These are phyloP conservation scores for Saccostrea echinata DNA, from an alignment of 1,140 invertebrate species.

Conservation along the genomic window DNA sequence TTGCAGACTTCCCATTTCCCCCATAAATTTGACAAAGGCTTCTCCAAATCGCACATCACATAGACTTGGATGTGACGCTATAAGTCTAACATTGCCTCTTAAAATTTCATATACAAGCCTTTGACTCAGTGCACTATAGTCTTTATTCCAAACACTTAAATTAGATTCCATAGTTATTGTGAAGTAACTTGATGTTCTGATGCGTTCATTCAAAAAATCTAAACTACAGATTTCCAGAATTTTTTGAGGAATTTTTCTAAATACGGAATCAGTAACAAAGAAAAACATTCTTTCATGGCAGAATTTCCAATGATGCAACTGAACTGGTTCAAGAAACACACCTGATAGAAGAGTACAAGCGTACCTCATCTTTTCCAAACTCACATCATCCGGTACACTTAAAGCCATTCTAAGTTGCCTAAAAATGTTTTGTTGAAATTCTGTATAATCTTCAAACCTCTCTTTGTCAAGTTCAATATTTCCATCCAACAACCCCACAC, in stretches of 20 bases:
- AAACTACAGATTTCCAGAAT: conserved; percentile 53
- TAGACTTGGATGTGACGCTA: conserved; percentile 51
- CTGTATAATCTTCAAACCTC: conserved; percentile 56
- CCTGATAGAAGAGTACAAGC: conserved; percentile 49
- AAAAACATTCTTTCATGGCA: conserved; percentile 52
- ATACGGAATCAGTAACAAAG: conserved; percentile 48
- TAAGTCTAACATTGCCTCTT: conserved; percentile 46
- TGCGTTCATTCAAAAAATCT: conserved; percentile 52
- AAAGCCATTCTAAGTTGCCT: conserved; percentile 41
- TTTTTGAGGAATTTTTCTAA: conserved; percentile 50
- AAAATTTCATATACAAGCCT: conserved; percentile 57
- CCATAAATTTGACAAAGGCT: conserved; percentile 50
- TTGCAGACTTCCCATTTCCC: conserved; percentile 55
- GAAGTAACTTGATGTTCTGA: conserved; percentile 45
- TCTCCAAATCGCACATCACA: conserved; percentile 45
- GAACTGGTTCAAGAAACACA: conserved; percentile 50
- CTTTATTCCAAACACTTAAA: conserved; percentile 48
- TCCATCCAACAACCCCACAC: conserved; percentile 55
- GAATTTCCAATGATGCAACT: conserved; percentile 52
- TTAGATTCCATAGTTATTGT: conserved; percentile 44
- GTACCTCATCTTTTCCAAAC: conserved; percentile 51
- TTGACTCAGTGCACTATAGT: conserved; percentile 49
- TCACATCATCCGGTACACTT: conserved; percentile 40
- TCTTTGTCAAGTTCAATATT: conserved; percentile 55
- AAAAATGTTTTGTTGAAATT: conserved; percentile 54